Base-by-base conservation (phyloP, 92 coral and sea anemone genomes). In the Epizoanthus fatuus region DNA sequence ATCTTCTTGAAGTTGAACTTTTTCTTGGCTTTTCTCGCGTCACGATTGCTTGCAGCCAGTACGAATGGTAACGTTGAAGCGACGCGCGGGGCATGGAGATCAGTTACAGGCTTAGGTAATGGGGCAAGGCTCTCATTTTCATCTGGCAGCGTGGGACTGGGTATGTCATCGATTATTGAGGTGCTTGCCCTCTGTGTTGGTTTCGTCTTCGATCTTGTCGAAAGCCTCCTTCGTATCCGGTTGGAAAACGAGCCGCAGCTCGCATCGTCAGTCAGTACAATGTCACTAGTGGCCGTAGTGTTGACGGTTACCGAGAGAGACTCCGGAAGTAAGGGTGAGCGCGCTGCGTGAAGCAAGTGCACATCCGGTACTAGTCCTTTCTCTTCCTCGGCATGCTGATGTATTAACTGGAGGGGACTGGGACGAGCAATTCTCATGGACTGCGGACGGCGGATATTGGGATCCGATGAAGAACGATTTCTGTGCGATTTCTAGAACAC, bases 131-230 rank as follows among this genome's bases (percentile, higher is more conserved):
- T 77, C 58, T 77, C 82, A 44, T 77, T 62, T 60, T 59, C 69
- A n/a, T 37, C 45, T 19, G 82, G 70, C 0, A 22, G 37, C 9
- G 29, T 39, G 12, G 82, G 40, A 37, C 82, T 77, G 42, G 70
- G 11, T 9, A 60, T 59, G 13, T 77, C 82, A 20, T 77, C 82
- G 32, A 77, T 60, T 71, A 77, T 77, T 17, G 98, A 94, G 15
- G 98, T 86, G 84, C 98, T 94, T 69, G 71, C 84, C 53, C 98
- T 96, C 81, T 90, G 98, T 1, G 91, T 84, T 37, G 85, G 52
- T 53, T 87, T 91, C 15, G 35, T 74, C 77, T 84, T 94, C 3
- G 87, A 69, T 82, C 68, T 81, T 32, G 89, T 29, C 19, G 96
- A 90, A 57, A 94, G 84, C 42, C 96, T 90, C 25, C 94, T 90